These are phyloP conservation scores for Catharus ustulatus DNA, from an alignment of 2,797 vertebrate genomes.

Conservation along the genomic window DNA sequence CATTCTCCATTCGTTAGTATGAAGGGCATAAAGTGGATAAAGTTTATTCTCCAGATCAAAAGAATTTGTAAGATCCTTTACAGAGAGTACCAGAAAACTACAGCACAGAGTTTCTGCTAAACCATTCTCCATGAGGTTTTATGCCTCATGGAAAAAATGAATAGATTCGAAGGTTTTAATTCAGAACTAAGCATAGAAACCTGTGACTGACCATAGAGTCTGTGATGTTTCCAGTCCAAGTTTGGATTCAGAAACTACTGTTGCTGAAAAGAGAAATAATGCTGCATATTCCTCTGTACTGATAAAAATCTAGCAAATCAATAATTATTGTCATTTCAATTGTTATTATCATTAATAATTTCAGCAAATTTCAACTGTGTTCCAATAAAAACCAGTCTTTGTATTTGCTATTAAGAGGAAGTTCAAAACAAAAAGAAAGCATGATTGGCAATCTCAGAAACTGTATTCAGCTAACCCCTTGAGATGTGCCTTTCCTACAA, in stretches of 20 bases:
- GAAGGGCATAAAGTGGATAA: not conserved
- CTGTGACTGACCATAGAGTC: no score
- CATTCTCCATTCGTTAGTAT: not conserved
- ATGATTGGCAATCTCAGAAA: not conserved
- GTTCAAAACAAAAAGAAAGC: not conserved
- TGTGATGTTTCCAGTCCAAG: not conserved
- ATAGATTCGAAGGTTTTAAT: not conserved
- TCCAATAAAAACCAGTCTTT: not conserved
- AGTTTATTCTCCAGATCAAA: not conserved
- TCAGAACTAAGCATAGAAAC: not conserved
- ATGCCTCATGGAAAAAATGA: not conserved
- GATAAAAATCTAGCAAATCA: not conserved
- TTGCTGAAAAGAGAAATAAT: not conserved
- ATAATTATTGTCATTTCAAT: not conserved
- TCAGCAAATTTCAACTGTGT: not conserved
- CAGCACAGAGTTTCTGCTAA: not conserved
- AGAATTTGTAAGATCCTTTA: not conserved
- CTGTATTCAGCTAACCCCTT: not conserved
- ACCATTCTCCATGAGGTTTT: not conserved
- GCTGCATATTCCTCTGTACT: not conserved
- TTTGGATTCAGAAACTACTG: not conserved
- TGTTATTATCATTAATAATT: not conserved
- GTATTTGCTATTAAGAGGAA: not conserved
- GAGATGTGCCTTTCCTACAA: not conserved
- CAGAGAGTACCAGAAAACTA: not conserved